Conservation (phyloP, 2,888 invertebrate genomes). For the Chydorus sphaericus region DNA sequence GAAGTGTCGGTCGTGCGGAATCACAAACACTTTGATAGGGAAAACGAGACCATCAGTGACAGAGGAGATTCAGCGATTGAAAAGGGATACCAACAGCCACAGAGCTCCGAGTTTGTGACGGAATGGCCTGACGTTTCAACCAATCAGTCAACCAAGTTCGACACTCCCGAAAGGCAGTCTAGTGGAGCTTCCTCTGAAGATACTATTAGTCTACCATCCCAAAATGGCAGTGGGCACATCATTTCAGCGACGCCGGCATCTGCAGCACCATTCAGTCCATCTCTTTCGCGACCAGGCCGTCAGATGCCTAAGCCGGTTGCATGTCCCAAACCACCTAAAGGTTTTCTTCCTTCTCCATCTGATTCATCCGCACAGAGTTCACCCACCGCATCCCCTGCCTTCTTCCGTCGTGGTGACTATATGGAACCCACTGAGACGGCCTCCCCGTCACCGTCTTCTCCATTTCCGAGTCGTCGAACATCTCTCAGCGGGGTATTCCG, state of each 20-base stretch:
- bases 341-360: background rate
- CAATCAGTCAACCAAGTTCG: background rate
- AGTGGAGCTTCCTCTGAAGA: background rate
- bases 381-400: background rate
- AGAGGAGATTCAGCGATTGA: background rate
- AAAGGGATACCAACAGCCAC: background rate
- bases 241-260: background rate
- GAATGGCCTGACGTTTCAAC: background rate
- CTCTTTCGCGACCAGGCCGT: slow-evolving; percentile 6
- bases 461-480: background rate
- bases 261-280: background rate
- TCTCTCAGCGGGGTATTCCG: background rate
- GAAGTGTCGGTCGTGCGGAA: background rate
- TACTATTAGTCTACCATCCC: background rate
- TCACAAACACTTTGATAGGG: background rate
- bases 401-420: background rate
- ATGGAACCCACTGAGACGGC: background rate
- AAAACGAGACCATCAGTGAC: background rate
- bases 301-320: slow-evolving; percentile 18
- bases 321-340: slow-evolving; percentile 17
- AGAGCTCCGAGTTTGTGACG: background rate
- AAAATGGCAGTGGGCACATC: background rate
- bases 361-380: slow-evolving; percentile 1
- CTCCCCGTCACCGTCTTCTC: slow-evolving; percentile 3
- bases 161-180: background rate